These are phyloP conservation scores for Eledone cirrhosa DNA, from an alignment of 2,888 invertebrate species.

Conservation along the genomic window DNA sequence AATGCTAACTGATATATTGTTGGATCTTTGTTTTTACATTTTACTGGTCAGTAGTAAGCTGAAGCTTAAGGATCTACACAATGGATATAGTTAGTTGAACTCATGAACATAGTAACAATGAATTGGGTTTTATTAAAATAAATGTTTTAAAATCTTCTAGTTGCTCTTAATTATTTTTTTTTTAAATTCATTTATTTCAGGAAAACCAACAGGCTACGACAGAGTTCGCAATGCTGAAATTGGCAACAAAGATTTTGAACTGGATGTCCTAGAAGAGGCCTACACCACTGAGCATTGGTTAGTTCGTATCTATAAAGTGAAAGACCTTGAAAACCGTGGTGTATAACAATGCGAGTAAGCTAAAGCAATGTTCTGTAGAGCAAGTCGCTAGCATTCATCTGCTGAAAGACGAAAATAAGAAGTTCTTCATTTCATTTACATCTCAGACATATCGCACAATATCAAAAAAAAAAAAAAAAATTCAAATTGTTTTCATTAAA, in stretches of 20 bases:
- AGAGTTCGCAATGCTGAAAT: conserved; percentile 96
- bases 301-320: conserved; percentile 97
- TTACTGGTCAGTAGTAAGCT: no score
- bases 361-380: not conserved
- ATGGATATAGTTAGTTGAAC: no score
- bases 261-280: conserved; percentile 98
- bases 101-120: no score
- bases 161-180: not conserved
- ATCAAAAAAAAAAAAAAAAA: no score
- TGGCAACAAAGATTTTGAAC: conserved; percentile 96
- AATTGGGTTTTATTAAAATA: no score
- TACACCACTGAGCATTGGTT: conserved; percentile 99
- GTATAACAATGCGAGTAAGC: conserved; percentile 36
- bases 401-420: not conserved
- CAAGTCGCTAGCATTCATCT: conserved; percentile 20
- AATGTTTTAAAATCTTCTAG: not conserved
- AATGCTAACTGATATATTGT: no score
- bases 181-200: conserved; percentile 65
- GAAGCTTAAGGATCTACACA: no score
- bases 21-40: no score
- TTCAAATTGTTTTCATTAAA: no score
- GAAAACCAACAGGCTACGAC: conserved; percentile 95
- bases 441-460: no score
- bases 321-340: conserved; percentile 83
- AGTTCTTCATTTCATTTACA: no score